Evolutionary conservation across 2,888 invertebrate species (phyloP).

Genomic region (Crematogaster levior): DNA sequence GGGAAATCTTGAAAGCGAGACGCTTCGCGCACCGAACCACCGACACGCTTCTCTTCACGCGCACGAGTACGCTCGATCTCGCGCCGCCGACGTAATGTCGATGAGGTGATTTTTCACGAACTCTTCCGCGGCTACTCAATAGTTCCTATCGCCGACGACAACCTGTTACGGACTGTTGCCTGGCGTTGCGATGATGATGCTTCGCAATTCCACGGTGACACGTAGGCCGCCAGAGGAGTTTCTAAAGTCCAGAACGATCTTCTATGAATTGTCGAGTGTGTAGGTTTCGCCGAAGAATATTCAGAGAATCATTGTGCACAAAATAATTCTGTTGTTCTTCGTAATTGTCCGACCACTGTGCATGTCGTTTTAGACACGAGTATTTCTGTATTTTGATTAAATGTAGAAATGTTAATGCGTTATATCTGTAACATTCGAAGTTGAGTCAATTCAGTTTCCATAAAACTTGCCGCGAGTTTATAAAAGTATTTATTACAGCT

Average conservation of each 20-base stretch:
- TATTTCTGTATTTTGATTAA: neutral
- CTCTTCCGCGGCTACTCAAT: constrained; percentile 47
- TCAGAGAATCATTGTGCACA: neutral
- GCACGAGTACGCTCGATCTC: constrained; percentile 44
- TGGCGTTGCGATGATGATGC: constrained; percentile 37
- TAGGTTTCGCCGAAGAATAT: neutral
- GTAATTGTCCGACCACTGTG: neutral
- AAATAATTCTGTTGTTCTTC: neutral
- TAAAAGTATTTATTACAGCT: neutral
- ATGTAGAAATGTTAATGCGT: neutral
- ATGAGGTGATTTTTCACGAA: constrained; percentile 40
- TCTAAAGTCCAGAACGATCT: constrained; percentile 3
- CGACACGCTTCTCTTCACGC: constrained; percentile 40
- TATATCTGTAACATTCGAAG: neutral
- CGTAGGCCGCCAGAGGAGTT: constrained; percentile 4
- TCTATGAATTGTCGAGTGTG: neutral
- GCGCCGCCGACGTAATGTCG: constrained; percentile 32
- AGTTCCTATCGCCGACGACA: constrained; percentile 36
- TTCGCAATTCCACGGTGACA: constrained; percentile 36
- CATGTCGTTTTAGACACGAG: neutral
- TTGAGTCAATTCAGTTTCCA: neutral
- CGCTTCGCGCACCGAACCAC: constrained; percentile 32
- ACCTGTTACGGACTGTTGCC: constrained; percentile 28
- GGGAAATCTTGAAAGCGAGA: constrained; percentile 53
- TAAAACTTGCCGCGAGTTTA: neutral